phyloP scores from a whole-genome alignment of 1,140 invertebrate genomes.

The Procambarus virginalis region DNA sequence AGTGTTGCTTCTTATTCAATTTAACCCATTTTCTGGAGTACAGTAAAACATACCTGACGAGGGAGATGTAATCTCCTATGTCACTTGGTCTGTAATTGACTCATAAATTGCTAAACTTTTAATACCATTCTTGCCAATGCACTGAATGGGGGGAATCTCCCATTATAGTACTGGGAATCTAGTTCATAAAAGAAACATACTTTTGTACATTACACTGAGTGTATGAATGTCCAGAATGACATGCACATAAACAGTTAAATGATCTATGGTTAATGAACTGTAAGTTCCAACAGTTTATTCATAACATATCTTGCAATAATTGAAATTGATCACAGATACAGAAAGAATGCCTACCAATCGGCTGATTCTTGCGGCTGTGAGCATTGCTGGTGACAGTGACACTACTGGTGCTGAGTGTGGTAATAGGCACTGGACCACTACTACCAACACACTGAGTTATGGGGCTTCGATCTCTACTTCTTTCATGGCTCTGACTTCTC shows the following conservation, averaged over 20 bases:
- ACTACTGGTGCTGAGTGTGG: conserved; percentile 59
- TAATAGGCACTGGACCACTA: conserved; percentile 21
- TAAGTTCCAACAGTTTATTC: neutral
- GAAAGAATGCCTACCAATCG: conserved; percentile 34
- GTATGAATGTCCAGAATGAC: too few species aligned
- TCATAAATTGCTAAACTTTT: too few species aligned
- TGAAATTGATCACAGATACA: neutral
- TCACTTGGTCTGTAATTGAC: too few species aligned
- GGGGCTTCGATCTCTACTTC: conserved; percentile 53
- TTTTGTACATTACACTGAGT: too few species aligned
- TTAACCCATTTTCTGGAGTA: too few species aligned
- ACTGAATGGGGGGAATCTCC: too few species aligned
- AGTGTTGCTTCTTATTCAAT: too few species aligned
- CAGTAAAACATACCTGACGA: too few species aligned
- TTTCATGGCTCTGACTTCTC: conserved; percentile 37
- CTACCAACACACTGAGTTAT: conserved; percentile 15
- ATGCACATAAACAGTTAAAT: neutral
- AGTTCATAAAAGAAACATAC: too few species aligned
- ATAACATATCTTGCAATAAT: neutral
- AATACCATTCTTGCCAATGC: too few species aligned
- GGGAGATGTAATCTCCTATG: too few species aligned
- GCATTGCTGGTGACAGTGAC: conserved; percentile 50
- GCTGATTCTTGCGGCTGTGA: conserved; percentile 53
- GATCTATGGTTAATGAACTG: neutral
- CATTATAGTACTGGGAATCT: too few species aligned